Conservation (phyloP, 2,888 invertebrate species). For the Nebria salina region DNA sequence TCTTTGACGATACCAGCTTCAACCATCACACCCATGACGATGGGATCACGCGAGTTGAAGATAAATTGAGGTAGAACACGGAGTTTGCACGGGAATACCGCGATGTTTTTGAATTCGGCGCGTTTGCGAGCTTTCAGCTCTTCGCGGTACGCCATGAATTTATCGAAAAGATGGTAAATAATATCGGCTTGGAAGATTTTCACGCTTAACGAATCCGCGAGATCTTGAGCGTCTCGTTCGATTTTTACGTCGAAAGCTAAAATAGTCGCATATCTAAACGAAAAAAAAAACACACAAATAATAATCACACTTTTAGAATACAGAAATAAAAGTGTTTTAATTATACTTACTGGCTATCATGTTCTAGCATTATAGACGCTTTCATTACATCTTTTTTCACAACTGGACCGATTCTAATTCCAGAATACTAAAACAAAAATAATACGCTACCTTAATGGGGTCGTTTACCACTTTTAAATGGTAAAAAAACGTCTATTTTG, state of each 20-base stretch:
- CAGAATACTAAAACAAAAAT: conserved; percentile 83
- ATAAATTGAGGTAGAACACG: conserved; percentile 86
- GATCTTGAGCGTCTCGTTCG: conserved; percentile 96
- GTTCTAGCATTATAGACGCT: conserved; percentile 99
- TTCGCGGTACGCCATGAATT: conserved; percentile 92
- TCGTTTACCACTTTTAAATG: neutral
- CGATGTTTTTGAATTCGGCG: conserved; percentile 95
- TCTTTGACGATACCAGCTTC: conserved; percentile 95
- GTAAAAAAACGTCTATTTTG: neutral
- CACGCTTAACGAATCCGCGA: conserved; percentile 93
- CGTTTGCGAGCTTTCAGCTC: conserved; percentile 90
- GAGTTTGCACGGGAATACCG: conserved; percentile 98
- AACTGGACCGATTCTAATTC: conserved; percentile 98
- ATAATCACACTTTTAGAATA: neutral
- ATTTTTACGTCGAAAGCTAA: conserved; percentile 99
- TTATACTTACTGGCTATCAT: conserved; percentile 87
- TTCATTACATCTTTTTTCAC: conserved; percentile 99
- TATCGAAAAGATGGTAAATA: conserved; percentile 99
- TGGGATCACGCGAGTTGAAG: conserved; percentile 98
- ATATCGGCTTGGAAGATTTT: conserved; percentile 99
- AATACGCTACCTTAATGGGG: neutral
- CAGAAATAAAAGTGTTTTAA: neutral
- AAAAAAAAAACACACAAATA: conserved; percentile 30
- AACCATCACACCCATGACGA: conserved; percentile 94
- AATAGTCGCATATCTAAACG: conserved; percentile 89